A percentile compares a stretch with the other conserved stretches of the same genome.
phyloP scores from a whole-genome alignment of 2,797 vertebrate genomes.

The Poeciliopsis gracilis region DNA sequence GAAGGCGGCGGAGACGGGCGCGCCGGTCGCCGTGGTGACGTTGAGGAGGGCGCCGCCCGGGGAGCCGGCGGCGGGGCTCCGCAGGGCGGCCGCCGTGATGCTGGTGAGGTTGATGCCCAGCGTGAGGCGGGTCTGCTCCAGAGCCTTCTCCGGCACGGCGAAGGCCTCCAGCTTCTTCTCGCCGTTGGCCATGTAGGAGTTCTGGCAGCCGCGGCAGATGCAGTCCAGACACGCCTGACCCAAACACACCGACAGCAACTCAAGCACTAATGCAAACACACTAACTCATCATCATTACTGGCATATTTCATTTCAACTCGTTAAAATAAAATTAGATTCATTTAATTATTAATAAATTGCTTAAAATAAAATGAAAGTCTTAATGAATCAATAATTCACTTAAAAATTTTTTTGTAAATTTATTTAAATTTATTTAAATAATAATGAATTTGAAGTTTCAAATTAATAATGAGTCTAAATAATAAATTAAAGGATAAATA shows the following conservation, averaged over 20 bases:
- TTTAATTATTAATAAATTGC: no score
- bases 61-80: slow-evolving; percentile 90
- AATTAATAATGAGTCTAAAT: no score
- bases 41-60: slow-evolving; percentile 88
- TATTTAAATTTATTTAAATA: no score
- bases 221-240: slow-evolving; percentile 94
- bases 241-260: not conserved
- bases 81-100: slow-evolving; percentile 81
- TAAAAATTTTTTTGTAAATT: no score
- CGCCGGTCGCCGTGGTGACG: slow-evolving; percentile 83
- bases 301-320: no score
- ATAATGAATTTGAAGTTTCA: no score
- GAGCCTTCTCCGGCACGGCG: slow-evolving; percentile 98
- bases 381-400: no score
- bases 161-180: slow-evolving; percentile 99
- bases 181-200: slow-evolving; percentile 99
- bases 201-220: slow-evolving; percentile 99
- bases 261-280: not conserved
- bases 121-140: slow-evolving; percentile 98
- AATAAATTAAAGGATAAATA: no score
- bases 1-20: slow-evolving; percentile 90
- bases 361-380: no score
- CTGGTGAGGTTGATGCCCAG: slow-evolving; percentile 99
- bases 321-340: no score
- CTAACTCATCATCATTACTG: no score